Evolutionary conservation across 2,888 invertebrate species (phyloP).

Genomic region (Sturmia bella): DNA sequence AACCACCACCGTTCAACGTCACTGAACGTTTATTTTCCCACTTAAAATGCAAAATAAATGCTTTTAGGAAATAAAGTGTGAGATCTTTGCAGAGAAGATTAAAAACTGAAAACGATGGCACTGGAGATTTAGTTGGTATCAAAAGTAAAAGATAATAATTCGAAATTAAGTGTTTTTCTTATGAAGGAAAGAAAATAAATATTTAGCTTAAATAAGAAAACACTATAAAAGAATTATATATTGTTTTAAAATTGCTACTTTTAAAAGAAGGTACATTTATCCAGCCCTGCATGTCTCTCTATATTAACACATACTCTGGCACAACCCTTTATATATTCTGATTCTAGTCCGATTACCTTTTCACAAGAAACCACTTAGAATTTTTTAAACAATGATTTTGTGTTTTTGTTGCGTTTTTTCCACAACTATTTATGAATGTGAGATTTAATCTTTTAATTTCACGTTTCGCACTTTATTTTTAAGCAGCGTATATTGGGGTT

Average conservation of each 20-base stretch:
- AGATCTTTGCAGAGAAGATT: slow-evolving; percentile 62
- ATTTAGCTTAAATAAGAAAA: not conserved
- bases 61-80: slow-evolving; percentile 75
- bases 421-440: slow-evolving; percentile 37
- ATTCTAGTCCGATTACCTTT: not conserved
- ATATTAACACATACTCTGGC: no score
- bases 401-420: slow-evolving; percentile 32
- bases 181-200: not conserved
- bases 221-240: no score
- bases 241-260: no score
- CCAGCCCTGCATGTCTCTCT: no score
- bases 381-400: slow-evolving; percentile 11
- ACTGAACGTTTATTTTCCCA: slow-evolving; percentile 38
- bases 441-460: slow-evolving; percentile 66
- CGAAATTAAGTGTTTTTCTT: not conserved
- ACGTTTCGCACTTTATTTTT: slow-evolving; percentile 52
- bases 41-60: slow-evolving; percentile 72
- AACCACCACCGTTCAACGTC: slow-evolving; percentile 3
- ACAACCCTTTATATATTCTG: slow-evolving; percentile 5
- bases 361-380: not conserved
- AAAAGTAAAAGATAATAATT: slow-evolving; percentile 18
- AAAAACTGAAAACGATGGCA: not conserved
- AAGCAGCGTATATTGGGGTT: slow-evolving; percentile 10
- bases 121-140: slow-evolving; percentile 28
- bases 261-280: no score